Evolutionary conservation across 2,888 invertebrate species (phyloP), one percentile per base, ranked within the genome.

Genomic region (Sarcophaga caerulescens): DNA sequence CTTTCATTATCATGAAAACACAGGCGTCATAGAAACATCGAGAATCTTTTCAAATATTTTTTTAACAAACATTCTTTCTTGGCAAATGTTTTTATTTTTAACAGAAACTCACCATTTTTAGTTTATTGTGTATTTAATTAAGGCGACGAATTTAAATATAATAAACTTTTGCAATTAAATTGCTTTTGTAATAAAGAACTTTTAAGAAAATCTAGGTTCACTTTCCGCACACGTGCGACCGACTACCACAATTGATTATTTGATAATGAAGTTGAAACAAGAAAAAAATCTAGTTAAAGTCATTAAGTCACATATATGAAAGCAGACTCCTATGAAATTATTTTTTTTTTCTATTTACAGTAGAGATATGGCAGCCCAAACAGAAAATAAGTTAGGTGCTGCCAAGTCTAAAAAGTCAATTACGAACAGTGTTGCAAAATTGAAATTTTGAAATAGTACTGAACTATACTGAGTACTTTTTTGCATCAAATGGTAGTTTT

Each of bases 51-150:
- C 69, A 71, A 66, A 76, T 63, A n/a, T 19, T 68, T n/a, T 14
- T 19, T 21, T 1, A 73, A 68, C 25, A n/a, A 60, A 69, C 4
- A 71, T 77, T 14, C 21, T 25, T 11, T 21, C 3, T 44, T 69
- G 52, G 23, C 25, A n/a, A 78, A 14, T 52, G 52, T 78, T 77
- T 47, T 74, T 63, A 6, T 23, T 47, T 47, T 52, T 21, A 45
- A 66, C 2, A 57, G 59, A 19, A 84, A 81, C 87, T 84, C 65
- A 87, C 87, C 87, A 87, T 87, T 84, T 84, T 35, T 84, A 44
- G 57, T 57, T 4, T 59, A 45, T 84, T 69, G 6, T 63, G 12
- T 45, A 47, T 57, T 73, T 25, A 79, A 60, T 70, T 62, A 59
- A 83, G 44, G 21, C 10, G 74, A 81, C 19, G 63, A 62, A 47